Base-by-base conservation (phyloP, 2,888 invertebrate species). In the Oligia latruncula region DNA sequence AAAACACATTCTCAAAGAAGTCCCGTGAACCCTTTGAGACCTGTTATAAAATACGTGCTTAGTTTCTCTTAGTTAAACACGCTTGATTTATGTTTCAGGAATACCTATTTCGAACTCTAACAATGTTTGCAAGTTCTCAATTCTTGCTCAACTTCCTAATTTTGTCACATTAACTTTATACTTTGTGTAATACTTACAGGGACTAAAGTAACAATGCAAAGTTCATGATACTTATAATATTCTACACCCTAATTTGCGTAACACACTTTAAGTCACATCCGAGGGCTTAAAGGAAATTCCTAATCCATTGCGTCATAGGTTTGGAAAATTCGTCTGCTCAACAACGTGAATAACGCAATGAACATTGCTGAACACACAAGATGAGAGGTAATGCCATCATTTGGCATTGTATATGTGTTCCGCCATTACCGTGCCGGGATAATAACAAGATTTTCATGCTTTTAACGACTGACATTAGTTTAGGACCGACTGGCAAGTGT, bases 61-160 rank as follows among this genome's bases (percentile, higher is more conserved):
- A 13, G 49, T 49, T 58, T 58, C 58, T 58, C 58, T 23, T 58
- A 58, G 58, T 58, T 23, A 23, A 58, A 58, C 58, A 58, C 4
- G 11, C 58, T 58, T 58, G 11, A 58, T 58, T 58, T 60, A n/a
- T 84, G 67, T 75, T 80, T 46, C 23, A 67, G 46, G 52, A 62
- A 83, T 73, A n/a, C n/a, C n/a, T n/a, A 74, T 77, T 83, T 80
- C 23, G 6, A 85, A 73, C 55, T 66, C n/a, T 77, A 74, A 86
- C 71, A 79, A 67, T 83, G 74, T 77, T 83, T 75, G 75, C n/a
- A 75, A 80, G 68, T 78, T 78, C 13, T 58, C 11, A 20, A 75
- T 78, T 73, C 58, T 29, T 43, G 40, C 52, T 62, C 29, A 73
- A 67, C 40, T 82, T 55, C 55, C 8, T 23, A 11, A 58, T 82